phyloP scores from a whole-genome alignment of 1,140 invertebrate species.

The Bombus sibiricus region DNA sequence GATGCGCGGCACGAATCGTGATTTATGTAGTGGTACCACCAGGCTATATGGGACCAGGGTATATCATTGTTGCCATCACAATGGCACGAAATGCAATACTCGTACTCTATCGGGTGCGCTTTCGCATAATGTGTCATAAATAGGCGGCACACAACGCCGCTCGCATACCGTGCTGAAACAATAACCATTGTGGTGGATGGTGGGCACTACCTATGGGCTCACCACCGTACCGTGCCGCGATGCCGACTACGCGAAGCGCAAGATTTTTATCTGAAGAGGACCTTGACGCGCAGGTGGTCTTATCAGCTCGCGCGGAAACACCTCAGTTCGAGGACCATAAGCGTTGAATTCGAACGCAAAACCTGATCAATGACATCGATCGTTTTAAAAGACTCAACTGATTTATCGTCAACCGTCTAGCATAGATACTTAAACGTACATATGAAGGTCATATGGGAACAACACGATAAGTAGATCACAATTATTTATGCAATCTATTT shows the following conservation, averaged over 20 bases:
- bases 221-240: conserved; percentile 9
- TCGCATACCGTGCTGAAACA: conserved; percentile 79
- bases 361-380: neutral
- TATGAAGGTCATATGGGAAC: too few relatives aligned
- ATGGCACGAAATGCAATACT: conserved; percentile 76
- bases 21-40: conserved; percentile 73
- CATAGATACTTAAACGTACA: too few relatives aligned
- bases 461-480: too few relatives aligned
- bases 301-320: conserved; percentile 70
- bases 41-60: conserved; percentile 68
- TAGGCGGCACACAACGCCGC: conserved; percentile 77
- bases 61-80: conserved; percentile 81
- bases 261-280: conserved; percentile 75
- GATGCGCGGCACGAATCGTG: conserved; percentile 61
- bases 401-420: too few relatives aligned
- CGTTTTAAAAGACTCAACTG: neutral
- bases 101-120: conserved; percentile 78
- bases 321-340: conserved; percentile 35
- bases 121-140: conserved; percentile 84
- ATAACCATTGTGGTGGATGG: conserved; percentile 81
- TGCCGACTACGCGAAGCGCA: conserved; percentile 55
- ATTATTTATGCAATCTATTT: too few relatives aligned
- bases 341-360: neutral
- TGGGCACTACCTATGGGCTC: conserved; percentile 48
- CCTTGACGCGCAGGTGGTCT: conserved; percentile 73